Percentiles rank a stretch among this genome's conserved stretches.
Conservation (phyloP, 2,888 invertebrate species). For the Eilema sororculum region DNA sequence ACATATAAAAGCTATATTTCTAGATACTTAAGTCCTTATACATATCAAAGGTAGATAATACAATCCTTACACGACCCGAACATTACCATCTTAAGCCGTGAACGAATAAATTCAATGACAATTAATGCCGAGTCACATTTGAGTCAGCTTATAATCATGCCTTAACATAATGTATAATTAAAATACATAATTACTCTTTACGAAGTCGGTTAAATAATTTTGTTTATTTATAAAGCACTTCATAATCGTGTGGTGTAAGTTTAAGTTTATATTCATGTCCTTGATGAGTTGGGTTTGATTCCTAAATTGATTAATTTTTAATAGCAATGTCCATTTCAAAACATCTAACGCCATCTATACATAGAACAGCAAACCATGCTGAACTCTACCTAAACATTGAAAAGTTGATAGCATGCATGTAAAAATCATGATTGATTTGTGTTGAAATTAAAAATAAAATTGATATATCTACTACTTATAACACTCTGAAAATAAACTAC, state of each 20-base stretch:
- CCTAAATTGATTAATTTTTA: too few relatives aligned
- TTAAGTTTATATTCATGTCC: not conserved
- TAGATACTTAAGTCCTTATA: slow-evolving; percentile 19
- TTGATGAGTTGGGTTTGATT: too few relatives aligned
- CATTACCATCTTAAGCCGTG: slow-evolving; percentile 39
- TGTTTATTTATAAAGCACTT: not conserved
- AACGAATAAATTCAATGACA: slow-evolving; percentile 48
- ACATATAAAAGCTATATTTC: slow-evolving; percentile 13
- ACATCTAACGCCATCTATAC: slow-evolving; percentile 17
- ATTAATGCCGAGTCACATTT: slow-evolving; percentile 53
- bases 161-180: slow-evolving; percentile 43
- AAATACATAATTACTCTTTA: slow-evolving; percentile 17
- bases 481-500: too few relatives aligned
- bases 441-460: too few relatives aligned
- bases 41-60: slow-evolving; percentile 38
- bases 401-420: too few relatives aligned
- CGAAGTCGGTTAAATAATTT: slow-evolving; percentile 11
- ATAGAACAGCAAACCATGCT: not conserved
- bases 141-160: slow-evolving; percentile 41
- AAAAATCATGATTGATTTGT: too few relatives aligned
- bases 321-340: not conserved
- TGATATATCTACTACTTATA: too few relatives aligned
- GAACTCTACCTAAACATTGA: not conserved
- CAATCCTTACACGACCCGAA: slow-evolving; percentile 27
- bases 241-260: not conserved